Evolutionary conservation across 2,797 vertebrate genomes (phyloP).

Genomic region (Oreochromis grahami): DNA sequence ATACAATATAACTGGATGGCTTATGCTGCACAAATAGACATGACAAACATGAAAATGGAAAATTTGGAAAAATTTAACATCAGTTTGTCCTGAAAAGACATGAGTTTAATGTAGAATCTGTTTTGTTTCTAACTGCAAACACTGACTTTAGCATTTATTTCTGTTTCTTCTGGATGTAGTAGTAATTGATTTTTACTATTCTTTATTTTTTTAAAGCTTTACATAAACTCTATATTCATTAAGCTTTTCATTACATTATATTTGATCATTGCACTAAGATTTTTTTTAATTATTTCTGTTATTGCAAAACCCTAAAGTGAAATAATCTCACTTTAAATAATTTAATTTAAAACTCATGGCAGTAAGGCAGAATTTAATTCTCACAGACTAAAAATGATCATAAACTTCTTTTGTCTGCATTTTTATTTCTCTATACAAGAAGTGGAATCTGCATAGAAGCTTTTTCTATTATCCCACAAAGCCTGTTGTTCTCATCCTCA

Average conservation of each 20-base stretch:
- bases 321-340: background rate
- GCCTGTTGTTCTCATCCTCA: conserved; percentile 21
- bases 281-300: background rate
- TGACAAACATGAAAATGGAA: background rate
- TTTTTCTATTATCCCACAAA: conserved; percentile 20
- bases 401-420: background rate
- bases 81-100: background rate
- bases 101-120: background rate
- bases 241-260: background rate
- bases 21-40: background rate
- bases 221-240: background rate
- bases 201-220: background rate
- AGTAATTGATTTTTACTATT: background rate
- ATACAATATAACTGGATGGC: background rate
- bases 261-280: background rate
- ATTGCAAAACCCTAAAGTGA: background rate
- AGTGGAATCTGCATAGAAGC: conserved; percentile 3
- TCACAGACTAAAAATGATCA: background rate
- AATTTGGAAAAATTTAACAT: background rate
- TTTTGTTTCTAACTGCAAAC: background rate
- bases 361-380: background rate
- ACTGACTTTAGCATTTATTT: background rate
- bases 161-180: background rate
- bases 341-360: no score
- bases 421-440: background rate